Base-by-base conservation (phyloP, 2,797 vertebrate species). In the Chloroceryle inda region DNA sequence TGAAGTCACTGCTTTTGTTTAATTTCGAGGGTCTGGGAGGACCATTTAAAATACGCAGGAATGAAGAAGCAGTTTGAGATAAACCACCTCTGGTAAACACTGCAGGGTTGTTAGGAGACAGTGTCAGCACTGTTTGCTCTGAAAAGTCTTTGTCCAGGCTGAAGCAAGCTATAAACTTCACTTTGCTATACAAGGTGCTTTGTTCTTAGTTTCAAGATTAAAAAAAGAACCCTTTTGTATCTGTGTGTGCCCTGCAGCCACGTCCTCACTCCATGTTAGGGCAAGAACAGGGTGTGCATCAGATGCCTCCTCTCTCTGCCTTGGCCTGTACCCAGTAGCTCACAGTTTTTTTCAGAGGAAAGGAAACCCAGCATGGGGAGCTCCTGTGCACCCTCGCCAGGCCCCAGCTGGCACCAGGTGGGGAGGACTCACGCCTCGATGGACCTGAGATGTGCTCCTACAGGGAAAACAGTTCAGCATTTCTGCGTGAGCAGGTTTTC, bases 241-340 rank as follows among this genome's bases (percentile, higher is more conserved):
- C 93, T 61, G 22, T 0, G 13, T 64, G 49, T 74, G 73, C 94
- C 89, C 88, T 84, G 79, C 69, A 95, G 79, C 76, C 53, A 53
- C 61, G 69, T 91, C 82, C 85, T 91, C 92, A 0, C 89, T 96
- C 96, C 96, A 95, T 97, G 93, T 96, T 96, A 95, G 95, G 96
- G 94, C 94, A 97, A 81, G 93, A 95, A 85, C 1, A 0, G 88
- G 19, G 76, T 64, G 64, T 56, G 58, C 93, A 84, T 83, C 72
- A 61, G 89, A 85, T 85, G 89, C 73, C 85, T 88, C 58, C 73
- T 83, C 85, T 87, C 69, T 91, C 72, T 89, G 82, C 88, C 85
- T 81, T 97, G 96, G 96, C 94, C 72, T 10, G 45, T 31, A 53
- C 50, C 89, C 96, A 95, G 92, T 10, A 86, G 53, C 79, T 27